Conservation (phyloP, 1,140 invertebrate species). For the Macrobrachium rosenbergii region DNA sequence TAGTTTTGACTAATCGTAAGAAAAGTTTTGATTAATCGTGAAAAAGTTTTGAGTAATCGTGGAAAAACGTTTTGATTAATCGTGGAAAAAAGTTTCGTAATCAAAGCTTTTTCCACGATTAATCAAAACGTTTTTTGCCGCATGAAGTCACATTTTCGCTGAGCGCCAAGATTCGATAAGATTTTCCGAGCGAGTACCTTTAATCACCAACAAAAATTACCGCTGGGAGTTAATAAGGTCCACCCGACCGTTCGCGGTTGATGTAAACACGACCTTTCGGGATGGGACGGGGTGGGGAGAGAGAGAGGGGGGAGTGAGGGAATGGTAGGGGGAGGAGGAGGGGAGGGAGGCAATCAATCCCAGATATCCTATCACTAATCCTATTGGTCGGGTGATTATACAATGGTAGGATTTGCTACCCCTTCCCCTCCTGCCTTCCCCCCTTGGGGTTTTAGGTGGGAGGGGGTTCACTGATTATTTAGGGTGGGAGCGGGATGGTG, state of each 20-base stretch:
- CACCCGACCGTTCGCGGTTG: background rate
- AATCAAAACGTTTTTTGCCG: background rate
- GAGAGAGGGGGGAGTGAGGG: background rate
- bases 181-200: background rate
- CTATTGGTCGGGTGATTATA: too few species aligned
- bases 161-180: conserved; percentile 37
- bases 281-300: background rate
- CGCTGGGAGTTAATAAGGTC: conserved; percentile 1
- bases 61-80: too few species aligned
- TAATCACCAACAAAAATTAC: conserved; percentile 49
- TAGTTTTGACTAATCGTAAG: too few species aligned
- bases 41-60: too few species aligned
- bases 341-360: background rate
- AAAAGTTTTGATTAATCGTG: too few species aligned
- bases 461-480: too few species aligned
- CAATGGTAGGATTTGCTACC: too few species aligned
- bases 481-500: too few species aligned
- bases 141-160: conserved; percentile 20
- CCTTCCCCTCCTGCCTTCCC: too few species aligned
- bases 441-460: too few species aligned
- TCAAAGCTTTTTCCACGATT: background rate
- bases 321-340: background rate
- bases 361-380: too few species aligned
- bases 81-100: too few species aligned
- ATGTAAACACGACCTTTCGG: background rate